phyloP scores from a whole-genome alignment of 2,113 vertebrate species.

The Brachionichthys hirsutus region DNA sequence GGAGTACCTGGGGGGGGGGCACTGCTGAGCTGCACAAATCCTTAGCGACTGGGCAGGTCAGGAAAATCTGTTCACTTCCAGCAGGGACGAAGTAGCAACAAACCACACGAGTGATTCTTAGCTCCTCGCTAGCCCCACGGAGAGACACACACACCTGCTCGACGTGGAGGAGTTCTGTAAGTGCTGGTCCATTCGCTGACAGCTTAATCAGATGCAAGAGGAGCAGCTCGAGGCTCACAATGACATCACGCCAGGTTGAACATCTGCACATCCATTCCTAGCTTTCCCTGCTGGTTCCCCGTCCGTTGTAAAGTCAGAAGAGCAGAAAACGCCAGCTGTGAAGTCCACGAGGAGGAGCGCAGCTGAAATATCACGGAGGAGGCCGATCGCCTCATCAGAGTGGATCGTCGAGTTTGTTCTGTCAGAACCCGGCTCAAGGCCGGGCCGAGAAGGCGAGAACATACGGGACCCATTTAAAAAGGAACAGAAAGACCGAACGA shows the following conservation, averaged over 20 bases:
- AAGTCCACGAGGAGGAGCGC: background rate
- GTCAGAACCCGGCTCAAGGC: too few species aligned
- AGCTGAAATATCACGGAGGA: background rate
- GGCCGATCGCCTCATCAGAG: conserved; percentile 3
- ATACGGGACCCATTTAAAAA: too few species aligned
- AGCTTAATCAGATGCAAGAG: conserved; percentile 18
- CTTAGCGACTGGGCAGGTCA: conserved; percentile 2
- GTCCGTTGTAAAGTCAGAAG: background rate
- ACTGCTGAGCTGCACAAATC: conserved; percentile 14
- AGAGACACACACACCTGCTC: background rate
- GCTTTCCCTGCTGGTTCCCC: conserved; percentile 13
- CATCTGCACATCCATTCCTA: conserved; percentile 38
- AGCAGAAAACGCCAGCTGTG: conserved; percentile 12
- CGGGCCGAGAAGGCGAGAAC: too few species aligned
- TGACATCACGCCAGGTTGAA: conserved; percentile 51
- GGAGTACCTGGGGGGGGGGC: conserved; percentile 48
- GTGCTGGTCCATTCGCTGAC: conserved; percentile 22
- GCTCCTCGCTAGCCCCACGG: too few species aligned
- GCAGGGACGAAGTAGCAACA: background rate
- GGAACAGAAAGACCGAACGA: too few species aligned
- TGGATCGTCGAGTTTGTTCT: too few species aligned
- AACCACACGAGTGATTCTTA: background rate
- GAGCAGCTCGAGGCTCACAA: conserved; percentile 31
- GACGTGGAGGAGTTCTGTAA: conserved; percentile 11
- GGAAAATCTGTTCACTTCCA: background rate